Base-by-base conservation (phyloP, 2,113 vertebrate genomes). In the Paradisaea rubra region DNA sequence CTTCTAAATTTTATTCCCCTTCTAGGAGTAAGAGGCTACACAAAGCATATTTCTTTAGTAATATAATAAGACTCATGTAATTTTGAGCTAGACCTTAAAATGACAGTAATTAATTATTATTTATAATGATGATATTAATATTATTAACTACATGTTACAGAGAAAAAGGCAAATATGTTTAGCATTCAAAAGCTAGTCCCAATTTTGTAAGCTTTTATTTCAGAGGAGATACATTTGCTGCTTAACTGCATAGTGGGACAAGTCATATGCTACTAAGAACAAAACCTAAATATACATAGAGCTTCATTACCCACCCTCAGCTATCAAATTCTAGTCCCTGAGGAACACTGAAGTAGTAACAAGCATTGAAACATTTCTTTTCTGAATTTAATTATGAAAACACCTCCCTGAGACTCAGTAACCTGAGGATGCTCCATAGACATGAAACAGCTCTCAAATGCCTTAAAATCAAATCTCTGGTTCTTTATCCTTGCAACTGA, bases 221-320 rank as follows among this genome's bases (percentile, higher is more conserved):
- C 57, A 81, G 84, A 95, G 81, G 71, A 96, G 24, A 37, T 77
- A 63, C 33, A 80, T 86, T 95, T 93, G 47, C 68, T 97, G 85
- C 96, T 97, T 94, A 96, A 91, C 59, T 96, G 69, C 70, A 88
- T 60, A 94, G 92, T 76, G 68, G 79, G 61, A 69, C 45, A 96
- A 94, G 73, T 95, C 95, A 95, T 89, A 89, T 80, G 76, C 30
- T 91, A 81, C 82, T 96, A 96, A 91, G 96, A 96, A 92, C 77
- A 97, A 97, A 96, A 96, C 89, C 81, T 79, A 95, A 97, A 96
- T 90, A 96, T 91, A 95, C 91, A 87, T 13, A 87, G 65, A 94
- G 39, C 82, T 96, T 96, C 82, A 94, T 97, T 95, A 97, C 54
- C 86, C 39, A 65, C 50, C 61, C 73, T 41, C 13, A 87, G 79